These are phyloP conservation scores for Falcunculus frontatus DNA, from an alignment of 2,113 vertebrate species.

Conservation along the genomic window DNA sequence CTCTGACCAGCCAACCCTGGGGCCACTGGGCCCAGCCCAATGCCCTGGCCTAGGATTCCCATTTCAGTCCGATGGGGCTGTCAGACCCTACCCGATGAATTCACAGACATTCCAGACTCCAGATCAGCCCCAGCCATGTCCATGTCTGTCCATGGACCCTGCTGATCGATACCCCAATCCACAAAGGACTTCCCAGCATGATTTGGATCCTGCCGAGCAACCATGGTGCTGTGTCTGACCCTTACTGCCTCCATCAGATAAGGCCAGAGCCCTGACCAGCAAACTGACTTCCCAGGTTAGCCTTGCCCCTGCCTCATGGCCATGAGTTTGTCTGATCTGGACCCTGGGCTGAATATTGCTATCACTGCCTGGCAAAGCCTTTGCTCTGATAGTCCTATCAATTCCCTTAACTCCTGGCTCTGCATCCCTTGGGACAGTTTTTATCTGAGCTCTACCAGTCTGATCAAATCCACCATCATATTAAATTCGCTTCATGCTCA, in stretches of 20 bases:
- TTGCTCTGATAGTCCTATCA: background rate
- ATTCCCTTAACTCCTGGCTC: background rate
- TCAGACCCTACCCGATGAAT: background rate
- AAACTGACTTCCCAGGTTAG: background rate
- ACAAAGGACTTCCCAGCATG: background rate
- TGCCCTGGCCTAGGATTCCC: background rate
- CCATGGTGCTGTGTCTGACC: rapidly evolving
- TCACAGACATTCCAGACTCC: background rate
- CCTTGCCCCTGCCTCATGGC: background rate
- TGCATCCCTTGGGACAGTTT: background rate
- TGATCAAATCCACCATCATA: background rate
- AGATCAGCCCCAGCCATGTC: background rate
- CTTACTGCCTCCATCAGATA: background rate
- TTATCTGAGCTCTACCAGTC: background rate
- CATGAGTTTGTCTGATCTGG: background rate
- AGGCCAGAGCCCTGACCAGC: background rate
- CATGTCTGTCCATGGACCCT: background rate
- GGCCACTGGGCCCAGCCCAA: background rate
- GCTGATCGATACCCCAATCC: background rate
- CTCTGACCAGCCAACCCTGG: background rate
- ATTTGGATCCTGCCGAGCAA: background rate
- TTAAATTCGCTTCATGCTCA: background rate
- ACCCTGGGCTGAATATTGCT: background rate
- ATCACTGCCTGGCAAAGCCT: background rate
- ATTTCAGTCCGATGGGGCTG: background rate